Conservation (phyloP, 2,797 vertebrate genomes). For the Harpagifer antarcticus region DNA sequence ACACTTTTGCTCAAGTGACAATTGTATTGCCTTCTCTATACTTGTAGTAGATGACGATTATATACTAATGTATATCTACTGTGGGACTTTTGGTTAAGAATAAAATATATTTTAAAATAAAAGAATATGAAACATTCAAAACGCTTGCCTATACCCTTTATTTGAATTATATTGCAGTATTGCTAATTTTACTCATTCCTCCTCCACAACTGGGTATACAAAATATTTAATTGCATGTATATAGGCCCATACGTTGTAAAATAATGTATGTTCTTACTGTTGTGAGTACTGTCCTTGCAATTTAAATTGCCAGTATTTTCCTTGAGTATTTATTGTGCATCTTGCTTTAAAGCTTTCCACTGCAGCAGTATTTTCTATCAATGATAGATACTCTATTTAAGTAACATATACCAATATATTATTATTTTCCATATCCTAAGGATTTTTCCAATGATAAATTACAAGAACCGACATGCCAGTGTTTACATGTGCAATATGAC, state of each 20-base stretch:
- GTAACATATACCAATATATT: neutral
- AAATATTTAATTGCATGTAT: neutral
- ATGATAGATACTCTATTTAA: neutral
- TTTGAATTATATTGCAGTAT: neutral
- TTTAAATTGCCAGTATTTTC: neutral
- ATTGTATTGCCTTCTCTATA: no score
- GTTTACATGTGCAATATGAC: neutral
- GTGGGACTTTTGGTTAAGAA: no score
- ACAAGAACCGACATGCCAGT: neutral
- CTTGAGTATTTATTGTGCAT: neutral
- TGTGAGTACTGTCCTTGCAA: neutral
- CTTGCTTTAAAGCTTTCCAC: neutral
- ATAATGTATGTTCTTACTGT: neutral
- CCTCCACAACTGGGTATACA: neutral
- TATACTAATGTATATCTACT: no score
- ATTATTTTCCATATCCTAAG: neutral
- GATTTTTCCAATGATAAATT: neutral
- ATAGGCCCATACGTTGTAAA: neutral
- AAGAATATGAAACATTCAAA: neutral
- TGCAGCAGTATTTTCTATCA: neutral
- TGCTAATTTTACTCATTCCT: neutral
- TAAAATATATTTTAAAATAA: no score
- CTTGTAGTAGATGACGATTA: no score
- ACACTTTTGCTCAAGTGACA: no score
- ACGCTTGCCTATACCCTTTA: neutral